Evolutionary conservation across 2,113 vertebrate genomes (phyloP).

Genomic region (Mionectes macconnelli): DNA sequence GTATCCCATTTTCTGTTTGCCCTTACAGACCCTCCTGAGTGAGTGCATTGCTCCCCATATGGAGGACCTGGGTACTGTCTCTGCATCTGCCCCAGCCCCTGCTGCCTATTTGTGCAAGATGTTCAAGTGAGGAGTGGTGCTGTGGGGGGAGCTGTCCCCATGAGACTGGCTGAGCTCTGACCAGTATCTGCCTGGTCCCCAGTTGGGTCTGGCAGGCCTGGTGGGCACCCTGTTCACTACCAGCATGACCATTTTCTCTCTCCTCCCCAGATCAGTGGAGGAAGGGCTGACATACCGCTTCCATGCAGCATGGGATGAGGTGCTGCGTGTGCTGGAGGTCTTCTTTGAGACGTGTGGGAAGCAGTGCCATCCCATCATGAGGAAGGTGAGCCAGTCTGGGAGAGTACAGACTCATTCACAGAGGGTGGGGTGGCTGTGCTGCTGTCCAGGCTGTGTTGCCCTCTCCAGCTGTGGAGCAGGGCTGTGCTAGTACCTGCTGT

Average conservation of each 20-base stretch:
- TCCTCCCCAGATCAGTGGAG: constrained; percentile 79
- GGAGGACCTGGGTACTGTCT: constrained; percentile 75
- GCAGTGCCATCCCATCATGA: constrained; percentile 87
- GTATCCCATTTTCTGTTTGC: neutral
- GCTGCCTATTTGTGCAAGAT: constrained; percentile 85
- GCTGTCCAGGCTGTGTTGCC: neutral
- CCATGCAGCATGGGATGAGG: constrained; percentile 86
- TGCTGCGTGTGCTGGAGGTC: constrained; percentile 83
- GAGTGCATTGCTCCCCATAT: constrained; percentile 84
- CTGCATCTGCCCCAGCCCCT: constrained; percentile 76
- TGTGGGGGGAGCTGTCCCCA: neutral
- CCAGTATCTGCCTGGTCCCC: neutral
- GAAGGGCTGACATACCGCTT: constrained; percentile 93
- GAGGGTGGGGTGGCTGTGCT: accelerated
- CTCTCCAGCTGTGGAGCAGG: neutral
- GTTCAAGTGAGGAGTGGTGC: constrained; percentile 80
- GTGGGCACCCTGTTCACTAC: neutral
- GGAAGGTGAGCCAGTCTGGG: constrained; percentile 76
- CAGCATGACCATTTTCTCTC: accelerated
- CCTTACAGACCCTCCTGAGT: constrained; percentile 79
- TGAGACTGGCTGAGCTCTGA: neutral
- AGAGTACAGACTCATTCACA: neutral
- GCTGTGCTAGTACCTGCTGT: accelerated
- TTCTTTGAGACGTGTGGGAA: constrained; percentile 88
- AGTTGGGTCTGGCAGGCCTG: neutral